A percentile compares a stretch with the other conserved stretches of the same genome.
phyloP scores from a whole-genome alignment of 2,113 vertebrate genomes.

The Nannobrachium achirus region DNA sequence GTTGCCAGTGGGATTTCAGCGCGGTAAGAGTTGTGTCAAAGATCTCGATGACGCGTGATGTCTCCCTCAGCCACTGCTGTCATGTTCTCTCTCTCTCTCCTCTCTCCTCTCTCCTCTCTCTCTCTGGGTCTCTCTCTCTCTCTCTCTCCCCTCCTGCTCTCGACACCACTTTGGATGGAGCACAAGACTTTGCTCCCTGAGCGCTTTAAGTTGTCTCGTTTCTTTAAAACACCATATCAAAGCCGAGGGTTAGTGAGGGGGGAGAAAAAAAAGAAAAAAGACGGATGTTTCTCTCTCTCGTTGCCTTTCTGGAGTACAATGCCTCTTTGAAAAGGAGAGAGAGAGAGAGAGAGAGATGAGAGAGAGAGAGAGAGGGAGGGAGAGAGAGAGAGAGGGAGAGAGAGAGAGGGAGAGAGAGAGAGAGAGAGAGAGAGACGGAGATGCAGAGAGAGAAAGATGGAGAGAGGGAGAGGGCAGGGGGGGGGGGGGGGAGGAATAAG shows the following conservation, averaged over 20 bases:
- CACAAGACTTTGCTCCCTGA: constrained; percentile 65
- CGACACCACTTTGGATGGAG: constrained; percentile 48
- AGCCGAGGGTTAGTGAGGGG: constrained; percentile 41
- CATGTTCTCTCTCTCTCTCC: constrained; percentile 62
- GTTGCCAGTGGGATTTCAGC: constrained; percentile 61
- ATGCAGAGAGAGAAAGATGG: constrained; percentile 17
- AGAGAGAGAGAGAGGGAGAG: constrained; percentile 30
- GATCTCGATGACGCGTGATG: constrained; percentile 59
- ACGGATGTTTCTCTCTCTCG: constrained; percentile 68
- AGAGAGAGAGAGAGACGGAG: neutral
- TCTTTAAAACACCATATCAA: constrained; percentile 82
- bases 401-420: constrained; percentile 18
- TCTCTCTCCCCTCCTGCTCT: neutral
- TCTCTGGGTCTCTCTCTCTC: constrained; percentile 1
- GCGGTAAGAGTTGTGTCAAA: constrained; percentile 73
- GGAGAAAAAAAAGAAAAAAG: constrained; percentile 21
- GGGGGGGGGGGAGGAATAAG: constrained; percentile 29
- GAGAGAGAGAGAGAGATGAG: constrained; percentile 35
- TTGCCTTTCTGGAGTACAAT: constrained; percentile 74
- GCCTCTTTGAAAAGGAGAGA: constrained; percentile 54
- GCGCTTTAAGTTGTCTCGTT: constrained; percentile 72
- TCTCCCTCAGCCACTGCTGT: constrained; percentile 73
- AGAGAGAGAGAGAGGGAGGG: neutral
- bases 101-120: neutral
- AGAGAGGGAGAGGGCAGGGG: constrained; percentile 9